Conservation (phyloP, 92 coral and sea anemone species). For the Porites divaricata region DNA sequence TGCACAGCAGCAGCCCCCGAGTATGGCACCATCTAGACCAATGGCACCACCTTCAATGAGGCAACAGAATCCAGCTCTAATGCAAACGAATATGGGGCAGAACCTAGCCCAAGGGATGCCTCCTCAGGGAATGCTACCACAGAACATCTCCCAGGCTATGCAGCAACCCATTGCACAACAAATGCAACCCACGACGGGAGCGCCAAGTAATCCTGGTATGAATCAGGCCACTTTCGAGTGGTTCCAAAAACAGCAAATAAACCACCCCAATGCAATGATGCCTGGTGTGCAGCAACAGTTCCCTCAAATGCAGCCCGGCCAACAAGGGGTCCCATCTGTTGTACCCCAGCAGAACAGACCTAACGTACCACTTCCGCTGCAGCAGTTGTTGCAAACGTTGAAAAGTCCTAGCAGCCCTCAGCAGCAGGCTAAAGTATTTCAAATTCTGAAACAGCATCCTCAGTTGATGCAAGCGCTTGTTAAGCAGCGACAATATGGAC, state of each 20-base stretch:
- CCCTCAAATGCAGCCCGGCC: conserved; percentile 56
- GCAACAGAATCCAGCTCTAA: conserved; percentile 72
- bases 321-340: conserved; percentile 50
- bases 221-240: conserved; percentile 57
- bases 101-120: conserved; percentile 49
- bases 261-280: conserved; percentile 50
- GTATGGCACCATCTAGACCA: conserved; percentile 38
- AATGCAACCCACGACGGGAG: conserved; percentile 51
- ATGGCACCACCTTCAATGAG: conserved; percentile 70
- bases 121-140: conserved; percentile 42
- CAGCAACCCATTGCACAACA: conserved; percentile 52
- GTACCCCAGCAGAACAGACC: conserved; percentile 62
- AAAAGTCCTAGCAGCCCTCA: conserved; percentile 74
- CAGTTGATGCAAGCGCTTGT: conserved; percentile 83
- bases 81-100: conserved; percentile 63
- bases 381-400: conserved; percentile 76
- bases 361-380: conserved; percentile 62
- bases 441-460: conserved; percentile 91
- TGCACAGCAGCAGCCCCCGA: conserved; percentile 66
- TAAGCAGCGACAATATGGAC: conserved; percentile 79
- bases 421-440: conserved; percentile 91
- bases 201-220: conserved; percentile 58
- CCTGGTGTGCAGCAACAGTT: conserved; percentile 64
- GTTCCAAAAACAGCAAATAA: conserved; percentile 32
- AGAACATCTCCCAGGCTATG: conserved; percentile 52